Percentiles rank a stretch among this genome's conserved stretches.
These are phyloP conservation scores for Perodicticus potto DNA, from an alignment of 2,797 vertebrate genomes.

Conservation along the genomic window DNA sequence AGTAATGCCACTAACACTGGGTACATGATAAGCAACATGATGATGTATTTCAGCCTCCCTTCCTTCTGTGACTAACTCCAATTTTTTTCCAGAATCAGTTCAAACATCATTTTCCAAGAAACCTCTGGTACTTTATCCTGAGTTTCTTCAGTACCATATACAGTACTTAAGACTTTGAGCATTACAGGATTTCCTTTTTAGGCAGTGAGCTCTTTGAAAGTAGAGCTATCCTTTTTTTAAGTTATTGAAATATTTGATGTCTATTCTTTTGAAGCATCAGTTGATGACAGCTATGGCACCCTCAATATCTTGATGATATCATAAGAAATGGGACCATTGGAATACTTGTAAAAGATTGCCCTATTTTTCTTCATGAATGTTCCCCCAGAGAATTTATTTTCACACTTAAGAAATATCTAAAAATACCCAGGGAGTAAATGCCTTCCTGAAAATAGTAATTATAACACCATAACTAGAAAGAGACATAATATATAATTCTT, in stretches of 20 bases:
- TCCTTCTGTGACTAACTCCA: not conserved
- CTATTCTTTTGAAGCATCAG: not conserved
- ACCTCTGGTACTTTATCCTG: not conserved
- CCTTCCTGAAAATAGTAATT: constrained; percentile 11
- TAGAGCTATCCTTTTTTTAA: not conserved
- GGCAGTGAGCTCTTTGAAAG: not conserved
- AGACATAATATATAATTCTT: not conserved
- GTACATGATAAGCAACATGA: not conserved
- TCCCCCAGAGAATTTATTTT: not conserved
- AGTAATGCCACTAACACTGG: not conserved
- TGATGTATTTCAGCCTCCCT: not conserved
- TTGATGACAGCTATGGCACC: not conserved
- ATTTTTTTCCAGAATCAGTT: not conserved
- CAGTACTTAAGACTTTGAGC: not conserved
- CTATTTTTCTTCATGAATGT: not conserved
- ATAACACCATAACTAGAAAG: not conserved
- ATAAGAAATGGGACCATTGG: not conserved
- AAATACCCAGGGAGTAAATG: not conserved
- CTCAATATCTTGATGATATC: not conserved
- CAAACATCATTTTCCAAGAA: not conserved
- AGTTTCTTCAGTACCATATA: not conserved
- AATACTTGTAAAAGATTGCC: not conserved
- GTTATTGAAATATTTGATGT: not conserved
- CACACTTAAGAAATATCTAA: not conserved
- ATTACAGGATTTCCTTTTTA: not conserved